Evolutionary conservation across 1,140 invertebrate genomes (phyloP), one percentile per base, ranked within the genome.

Genomic region (Zaprionus kolodkinae): DNA sequence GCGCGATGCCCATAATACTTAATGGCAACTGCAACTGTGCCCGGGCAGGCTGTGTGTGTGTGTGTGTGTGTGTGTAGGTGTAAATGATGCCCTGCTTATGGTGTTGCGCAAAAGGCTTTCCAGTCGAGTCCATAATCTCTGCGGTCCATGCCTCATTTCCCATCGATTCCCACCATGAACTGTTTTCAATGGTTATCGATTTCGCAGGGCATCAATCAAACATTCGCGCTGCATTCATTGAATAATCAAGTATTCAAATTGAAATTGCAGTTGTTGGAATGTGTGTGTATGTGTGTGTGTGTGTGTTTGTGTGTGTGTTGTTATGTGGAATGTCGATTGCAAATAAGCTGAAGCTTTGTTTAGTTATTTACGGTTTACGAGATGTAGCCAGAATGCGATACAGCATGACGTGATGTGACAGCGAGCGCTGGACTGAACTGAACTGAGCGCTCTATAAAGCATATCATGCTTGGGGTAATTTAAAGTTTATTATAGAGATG

Each of bases 71-170:
- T 63, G 25, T 60, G 50, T 79, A 88, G 84, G 84, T 87, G 83
- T 79, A 77, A 88, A 80, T 83, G 71, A 71, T 75, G 80, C 40
- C 56, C 79, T 67, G 83, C 74, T 86, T 82, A 59, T 62, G 65
- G 33, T 63, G 71, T 63, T 62, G 57, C 30, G 65, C 38, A 57
- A 56, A 68, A 62, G 36, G 38, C 40, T 25, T 67, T 50, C 36
- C n/a, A 35, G 27, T 21, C 50, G n/a, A 21, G 38, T 52, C 33
- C 40, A 56, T 45, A 55, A 73, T 36, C 33, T 36, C 33, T 62
- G 45, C 30, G 67, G 35, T 38, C 25, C 36, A 35, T 57, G 38
- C 45, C 21, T 38, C 36, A 57, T 38, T 43, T 43, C 27, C 27
- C 36, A 50, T 21, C 10, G 17, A 2, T 21, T 21, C 21, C 21